A percentile compares a stretch with the other conserved stretches of the same genome.
Conservation (phyloP, 2,797 vertebrate species). For the Sylvia borin region DNA sequence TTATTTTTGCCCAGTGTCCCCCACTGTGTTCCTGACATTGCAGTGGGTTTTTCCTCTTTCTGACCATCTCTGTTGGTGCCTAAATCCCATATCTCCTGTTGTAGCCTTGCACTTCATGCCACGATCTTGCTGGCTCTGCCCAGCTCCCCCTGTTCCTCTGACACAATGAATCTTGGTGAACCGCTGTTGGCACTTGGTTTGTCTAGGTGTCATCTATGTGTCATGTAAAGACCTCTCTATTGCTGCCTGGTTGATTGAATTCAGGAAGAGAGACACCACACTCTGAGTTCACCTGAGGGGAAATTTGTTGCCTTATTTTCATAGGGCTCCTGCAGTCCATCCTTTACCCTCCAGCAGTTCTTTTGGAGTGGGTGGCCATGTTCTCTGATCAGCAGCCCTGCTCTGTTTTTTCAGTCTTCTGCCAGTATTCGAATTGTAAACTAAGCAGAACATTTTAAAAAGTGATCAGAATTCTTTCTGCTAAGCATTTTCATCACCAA, state of each 20-base stretch:
- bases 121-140: background rate
- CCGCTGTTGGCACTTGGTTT: background rate
- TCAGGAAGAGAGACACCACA: background rate
- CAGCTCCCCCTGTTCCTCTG: background rate
- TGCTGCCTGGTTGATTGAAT: background rate
- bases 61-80: background rate
- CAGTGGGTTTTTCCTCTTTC: background rate
- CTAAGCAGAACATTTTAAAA: background rate
- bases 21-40: rapidly evolving
- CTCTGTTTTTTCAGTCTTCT: background rate
- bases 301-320: background rate
- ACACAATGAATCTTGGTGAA: background rate
- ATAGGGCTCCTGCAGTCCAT: background rate
- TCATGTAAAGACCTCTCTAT: background rate
- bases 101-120: background rate
- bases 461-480: background rate
- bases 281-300: rapidly evolving
- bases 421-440: background rate
- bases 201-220: background rate
- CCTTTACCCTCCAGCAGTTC: background rate
- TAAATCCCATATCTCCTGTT: background rate
- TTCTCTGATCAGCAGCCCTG: background rate
- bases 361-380: background rate
- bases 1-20: background rate
- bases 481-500: rapidly evolving